Base-by-base conservation (phyloP, 2,113 vertebrate genomes). In the Ptyas mucosa region DNA sequence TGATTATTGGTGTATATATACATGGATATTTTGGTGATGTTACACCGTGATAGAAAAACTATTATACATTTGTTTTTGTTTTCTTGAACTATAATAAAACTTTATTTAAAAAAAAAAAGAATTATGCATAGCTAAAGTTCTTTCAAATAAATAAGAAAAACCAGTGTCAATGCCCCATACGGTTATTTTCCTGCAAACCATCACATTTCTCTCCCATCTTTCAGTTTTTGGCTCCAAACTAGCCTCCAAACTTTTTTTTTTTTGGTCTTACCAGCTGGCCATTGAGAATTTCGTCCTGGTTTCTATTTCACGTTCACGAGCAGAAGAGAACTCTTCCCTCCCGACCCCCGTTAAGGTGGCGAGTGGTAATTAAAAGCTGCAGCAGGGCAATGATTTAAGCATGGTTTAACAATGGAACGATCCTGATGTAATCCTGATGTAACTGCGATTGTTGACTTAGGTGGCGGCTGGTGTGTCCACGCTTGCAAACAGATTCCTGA, bases 401-500 rank as follows among this genome's bases (percentile, higher is more conserved):
- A 2, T 6, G 46, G 9, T 15, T 53, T 18, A 10, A 12, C 8
- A 3, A 15, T 43, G 61, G 23, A 88, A 29, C 18, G 0, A 3
- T 20, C 21, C 34, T 53, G 23, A 69, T 88, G 11, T 6, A 46
- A 54, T 88, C 51, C 92, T 93, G 94, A 92, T 29, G 53, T 87
- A 89, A 90, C 15, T 3, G 57, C 94, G 51, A 46, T 88, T 95
- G 88, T 86, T 94, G 95, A 90, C 39, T 94, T 85, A 85, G 81
- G 23, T 26, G 75, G 51, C 3, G 14, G 49, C 49, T 23, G 39
- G 15, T 21, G 24, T 18, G 75, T 85, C 26, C n/a, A 46, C 23
- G 29, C n/a, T 14, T 14, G 52, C 34, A 39, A 88, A 88, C 57
- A 39, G 51, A 94, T 92, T 94, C 94, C 91, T 96, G 95, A 93